Evolutionary conservation across 2,113 vertebrate genomes (phyloP).

Genomic region (Melanotaenia duboulayi): DNA sequence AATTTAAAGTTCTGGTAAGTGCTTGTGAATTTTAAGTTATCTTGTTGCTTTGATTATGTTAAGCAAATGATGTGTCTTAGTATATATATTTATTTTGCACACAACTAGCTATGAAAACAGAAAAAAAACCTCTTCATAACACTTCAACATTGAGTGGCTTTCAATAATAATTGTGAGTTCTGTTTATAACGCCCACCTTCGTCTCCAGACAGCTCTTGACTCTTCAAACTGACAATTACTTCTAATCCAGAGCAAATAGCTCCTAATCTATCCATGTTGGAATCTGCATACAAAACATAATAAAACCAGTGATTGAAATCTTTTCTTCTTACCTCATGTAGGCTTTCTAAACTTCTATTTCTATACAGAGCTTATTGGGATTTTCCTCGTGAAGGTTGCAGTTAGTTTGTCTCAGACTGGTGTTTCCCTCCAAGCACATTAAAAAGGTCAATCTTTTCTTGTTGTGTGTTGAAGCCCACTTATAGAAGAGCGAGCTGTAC

Average conservation of each 20-base stretch:
- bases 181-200: constrained; percentile 29
- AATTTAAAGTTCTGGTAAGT: neutral
- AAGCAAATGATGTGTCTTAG: neutral
- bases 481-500: constrained; percentile 33
- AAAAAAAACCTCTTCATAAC: neutral
- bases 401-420: constrained; percentile 7
- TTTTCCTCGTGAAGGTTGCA: neutral
- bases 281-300: neutral
- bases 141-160: constrained; percentile 11
- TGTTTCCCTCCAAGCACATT: constrained; percentile 5
- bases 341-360: constrained; percentile 8
- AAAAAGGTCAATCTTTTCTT: constrained; percentile 18
- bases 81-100: neutral
- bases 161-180: neutral
- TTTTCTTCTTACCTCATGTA: neutral
- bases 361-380: neutral
- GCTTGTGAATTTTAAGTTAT: neutral
- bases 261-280: constrained; percentile 29
- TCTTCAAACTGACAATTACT: constrained; percentile 34
- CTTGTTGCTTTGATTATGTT: neutral
- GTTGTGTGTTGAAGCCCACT: constrained; percentile 33
- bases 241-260: constrained; percentile 36
- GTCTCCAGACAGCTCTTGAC: constrained; percentile 32
- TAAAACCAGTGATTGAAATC: constrained; percentile 8
- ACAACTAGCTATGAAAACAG: constrained; percentile 21